phyloP scores from a whole-genome alignment of 2,888 invertebrate genomes.

The Nomada goodeniana region DNA sequence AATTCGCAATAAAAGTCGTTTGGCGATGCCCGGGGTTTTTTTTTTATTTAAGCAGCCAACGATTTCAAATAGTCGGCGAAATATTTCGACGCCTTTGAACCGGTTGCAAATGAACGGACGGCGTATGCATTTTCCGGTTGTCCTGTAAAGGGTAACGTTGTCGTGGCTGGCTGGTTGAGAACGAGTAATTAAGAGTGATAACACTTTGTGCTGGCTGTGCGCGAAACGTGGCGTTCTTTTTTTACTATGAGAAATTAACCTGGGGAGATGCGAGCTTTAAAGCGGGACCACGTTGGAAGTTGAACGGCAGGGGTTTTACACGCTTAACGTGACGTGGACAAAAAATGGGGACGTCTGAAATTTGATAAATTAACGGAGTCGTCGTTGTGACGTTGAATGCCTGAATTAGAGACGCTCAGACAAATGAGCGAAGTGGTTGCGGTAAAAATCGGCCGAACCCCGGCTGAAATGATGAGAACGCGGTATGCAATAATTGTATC shows the following conservation, averaged over 20 bases:
- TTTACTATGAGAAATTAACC: constrained; percentile 44
- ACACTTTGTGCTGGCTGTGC: constrained; percentile 43
- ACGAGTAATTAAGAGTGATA: constrained; percentile 57
- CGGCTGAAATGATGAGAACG: not conserved
- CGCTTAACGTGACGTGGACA: constrained; percentile 24
- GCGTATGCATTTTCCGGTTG: not conserved
- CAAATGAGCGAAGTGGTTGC: not conserved
- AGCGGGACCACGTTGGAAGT: constrained; percentile 5
- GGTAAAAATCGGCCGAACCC: not conserved
- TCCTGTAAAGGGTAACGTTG: constrained; percentile 32
- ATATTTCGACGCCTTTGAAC: constrained; percentile 12
- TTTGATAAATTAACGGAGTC: constrained; percentile 18
- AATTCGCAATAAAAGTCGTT: too few species aligned
- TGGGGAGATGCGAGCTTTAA: constrained; percentile 19
- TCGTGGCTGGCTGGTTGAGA: constrained; percentile 30
- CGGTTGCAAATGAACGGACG: not conserved
- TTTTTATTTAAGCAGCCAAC: too few species aligned
- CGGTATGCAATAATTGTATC: not conserved
- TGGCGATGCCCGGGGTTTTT: too few species aligned
- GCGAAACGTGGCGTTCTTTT: constrained; percentile 38
- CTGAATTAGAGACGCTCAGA: not conserved
- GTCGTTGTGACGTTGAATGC: constrained; percentile 15
- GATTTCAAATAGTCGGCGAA: not conserved
- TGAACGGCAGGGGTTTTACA: constrained; percentile 16
- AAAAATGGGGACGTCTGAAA: constrained; percentile 16